phyloP scores from a whole-genome alignment of 2,113 vertebrate genomes.

The Gymnorhina tibicen region DNA sequence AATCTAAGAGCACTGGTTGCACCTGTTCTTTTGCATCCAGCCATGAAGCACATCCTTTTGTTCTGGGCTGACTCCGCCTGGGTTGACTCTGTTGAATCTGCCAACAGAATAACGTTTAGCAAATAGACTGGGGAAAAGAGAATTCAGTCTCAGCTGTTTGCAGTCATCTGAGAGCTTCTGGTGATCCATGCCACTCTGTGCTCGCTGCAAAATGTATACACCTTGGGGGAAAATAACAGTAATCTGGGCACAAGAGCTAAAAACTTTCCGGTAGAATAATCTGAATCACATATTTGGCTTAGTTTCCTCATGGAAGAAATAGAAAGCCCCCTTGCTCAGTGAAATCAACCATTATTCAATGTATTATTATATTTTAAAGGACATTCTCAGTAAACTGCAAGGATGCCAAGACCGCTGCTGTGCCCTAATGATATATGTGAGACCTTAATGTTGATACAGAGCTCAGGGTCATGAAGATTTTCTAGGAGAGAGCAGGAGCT shows the following conservation, averaged over 20 bases:
- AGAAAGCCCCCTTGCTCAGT: neutral
- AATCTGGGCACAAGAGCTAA: neutral
- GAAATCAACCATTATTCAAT: neutral
- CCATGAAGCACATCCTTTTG: neutral
- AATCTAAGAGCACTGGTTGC: neutral
- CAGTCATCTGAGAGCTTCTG: neutral
- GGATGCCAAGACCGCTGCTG: neutral
- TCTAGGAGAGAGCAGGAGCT: neutral
- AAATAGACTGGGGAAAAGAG: neutral
- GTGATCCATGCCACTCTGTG: neutral
- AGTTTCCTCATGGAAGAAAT: neutral
- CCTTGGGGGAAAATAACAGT: conserved; percentile 15
- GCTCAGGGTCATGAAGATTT: neutral
- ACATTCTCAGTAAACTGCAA: neutral
- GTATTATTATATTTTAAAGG: neutral
- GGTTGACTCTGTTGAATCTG: neutral
- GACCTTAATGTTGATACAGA: neutral
- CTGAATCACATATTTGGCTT: neutral
- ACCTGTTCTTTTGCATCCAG: neutral
- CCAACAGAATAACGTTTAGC: neutral
- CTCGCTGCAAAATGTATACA: neutral
- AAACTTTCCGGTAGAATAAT: conserved; percentile 15
- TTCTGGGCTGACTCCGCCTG: neutral
- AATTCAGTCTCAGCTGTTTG: conserved; percentile 3
- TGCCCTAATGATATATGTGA: neutral